phyloP scores from a whole-genome alignment of 2,888 invertebrate species.

The Eudemis profundana region DNA sequence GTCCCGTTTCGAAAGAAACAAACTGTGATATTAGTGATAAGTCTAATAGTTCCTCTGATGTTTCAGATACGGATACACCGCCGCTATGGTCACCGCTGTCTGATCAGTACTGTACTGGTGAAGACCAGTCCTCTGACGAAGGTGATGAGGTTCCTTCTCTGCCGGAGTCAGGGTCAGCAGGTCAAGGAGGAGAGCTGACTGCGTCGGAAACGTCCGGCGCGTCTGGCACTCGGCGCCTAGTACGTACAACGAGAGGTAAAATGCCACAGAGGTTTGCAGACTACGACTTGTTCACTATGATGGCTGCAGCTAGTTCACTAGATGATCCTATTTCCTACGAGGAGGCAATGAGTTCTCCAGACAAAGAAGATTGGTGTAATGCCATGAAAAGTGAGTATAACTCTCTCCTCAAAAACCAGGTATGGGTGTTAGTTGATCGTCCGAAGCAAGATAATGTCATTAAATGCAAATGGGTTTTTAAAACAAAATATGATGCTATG shows the following conservation, averaged over 20 bases:
- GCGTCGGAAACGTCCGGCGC: too few species aligned
- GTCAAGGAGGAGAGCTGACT: too few species aligned
- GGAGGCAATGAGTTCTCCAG: background rate
- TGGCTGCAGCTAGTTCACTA: background rate
- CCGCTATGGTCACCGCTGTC: background rate
- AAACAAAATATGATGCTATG: background rate
- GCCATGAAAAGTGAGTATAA: background rate
- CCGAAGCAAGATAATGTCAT: background rate
- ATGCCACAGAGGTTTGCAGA: too few species aligned
- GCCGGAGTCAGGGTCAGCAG: too few species aligned
- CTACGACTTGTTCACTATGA: background rate
- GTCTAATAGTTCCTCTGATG: background rate
- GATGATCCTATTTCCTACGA: background rate
- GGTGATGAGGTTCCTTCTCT: too few species aligned
- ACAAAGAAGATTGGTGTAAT: background rate
- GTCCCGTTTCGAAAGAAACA: too few species aligned
- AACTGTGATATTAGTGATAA: background rate
- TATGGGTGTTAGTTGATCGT: background rate
- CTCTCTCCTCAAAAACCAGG: background rate
- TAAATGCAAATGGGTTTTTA: background rate
- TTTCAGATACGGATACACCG: background rate
- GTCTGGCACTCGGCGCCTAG: too few species aligned
- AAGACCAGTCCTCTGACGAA: too few species aligned
- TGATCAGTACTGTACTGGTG: too few species aligned
- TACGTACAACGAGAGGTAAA: too few species aligned